Conservation (phyloP, 2,888 invertebrate genomes). For the Plusia festucae region DNA sequence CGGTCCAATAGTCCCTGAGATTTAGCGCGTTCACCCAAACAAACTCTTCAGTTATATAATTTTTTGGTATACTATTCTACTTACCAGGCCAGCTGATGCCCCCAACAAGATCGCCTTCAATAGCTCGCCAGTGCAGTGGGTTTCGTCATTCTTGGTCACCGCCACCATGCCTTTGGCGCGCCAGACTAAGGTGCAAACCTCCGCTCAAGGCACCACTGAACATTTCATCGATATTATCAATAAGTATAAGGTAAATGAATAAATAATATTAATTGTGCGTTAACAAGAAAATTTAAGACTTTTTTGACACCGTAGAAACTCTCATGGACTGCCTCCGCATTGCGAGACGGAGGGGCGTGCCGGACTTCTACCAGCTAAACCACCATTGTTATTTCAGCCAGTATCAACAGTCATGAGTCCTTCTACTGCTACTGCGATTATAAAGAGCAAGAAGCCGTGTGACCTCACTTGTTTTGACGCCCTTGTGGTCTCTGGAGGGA, state of each 20-base stretch:
- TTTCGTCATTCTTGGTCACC: slow-evolving; percentile 66
- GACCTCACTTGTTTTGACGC: slow-evolving; percentile 71
- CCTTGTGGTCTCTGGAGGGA: slow-evolving; percentile 68
- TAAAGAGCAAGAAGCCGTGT: slow-evolving; percentile 67
- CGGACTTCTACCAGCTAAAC: too few species aligned
- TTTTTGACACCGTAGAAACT: too few species aligned
- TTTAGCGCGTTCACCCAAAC: too few species aligned
- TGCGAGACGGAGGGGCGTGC: too few species aligned
- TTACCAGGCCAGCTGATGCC: slow-evolving; percentile 27
- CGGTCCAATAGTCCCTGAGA: too few species aligned
- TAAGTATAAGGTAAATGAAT: slow-evolving; percentile 75
- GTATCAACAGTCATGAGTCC: slow-evolving; percentile 59
- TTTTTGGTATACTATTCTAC: background rate
- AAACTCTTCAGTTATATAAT: too few species aligned
- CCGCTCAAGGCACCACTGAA: slow-evolving; percentile 64
- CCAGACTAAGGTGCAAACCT: slow-evolving; percentile 71
- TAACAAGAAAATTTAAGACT: too few species aligned
- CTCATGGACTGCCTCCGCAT: too few species aligned
- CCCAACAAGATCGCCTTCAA: slow-evolving; percentile 56
- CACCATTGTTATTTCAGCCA: slow-evolving; percentile 73
- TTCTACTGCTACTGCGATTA: slow-evolving; percentile 52
- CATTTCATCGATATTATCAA: slow-evolving; percentile 77
- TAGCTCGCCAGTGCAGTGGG: slow-evolving; percentile 76
- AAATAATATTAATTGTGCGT: too few species aligned
- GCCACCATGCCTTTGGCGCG: slow-evolving; percentile 59